Conservation (phyloP, 2,888 invertebrate genomes). For the Rhagonycha lutea region DNA sequence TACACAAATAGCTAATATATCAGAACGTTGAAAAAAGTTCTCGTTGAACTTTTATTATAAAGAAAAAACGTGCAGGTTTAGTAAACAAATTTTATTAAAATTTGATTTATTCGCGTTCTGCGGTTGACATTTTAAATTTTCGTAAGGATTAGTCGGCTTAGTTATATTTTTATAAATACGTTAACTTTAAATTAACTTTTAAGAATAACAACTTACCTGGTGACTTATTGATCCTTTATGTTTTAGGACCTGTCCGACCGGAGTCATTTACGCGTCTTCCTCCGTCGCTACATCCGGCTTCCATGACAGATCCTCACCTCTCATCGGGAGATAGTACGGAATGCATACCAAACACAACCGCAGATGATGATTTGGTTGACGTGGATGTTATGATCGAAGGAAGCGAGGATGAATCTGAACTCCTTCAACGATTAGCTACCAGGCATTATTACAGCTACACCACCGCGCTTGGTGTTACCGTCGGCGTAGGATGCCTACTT, state of each 20-base stretch:
- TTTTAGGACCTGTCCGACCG: conserved; percentile 55
- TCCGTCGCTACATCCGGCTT: conserved; percentile 52
- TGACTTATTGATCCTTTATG: background rate
- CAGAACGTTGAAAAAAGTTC: background rate
- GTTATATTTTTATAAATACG: background rate
- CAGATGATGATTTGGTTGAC: conserved; percentile 41
- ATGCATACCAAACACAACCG: conserved; percentile 48
- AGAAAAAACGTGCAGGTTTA: background rate
- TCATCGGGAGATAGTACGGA: conserved; percentile 44
- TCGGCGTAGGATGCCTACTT: conserved; percentile 74
- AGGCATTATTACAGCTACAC: conserved; percentile 71
- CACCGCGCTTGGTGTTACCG: conserved; percentile 76
- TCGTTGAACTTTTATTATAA: background rate
- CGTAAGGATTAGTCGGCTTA: background rate
- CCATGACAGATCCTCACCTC: conserved; percentile 48
- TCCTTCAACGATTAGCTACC: conserved; percentile 59
- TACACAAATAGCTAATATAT: background rate
- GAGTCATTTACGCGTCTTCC: conserved; percentile 58
- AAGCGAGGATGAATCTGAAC: conserved; percentile 58
- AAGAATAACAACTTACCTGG: background rate
- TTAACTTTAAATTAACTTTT: background rate
- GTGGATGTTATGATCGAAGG: conserved; percentile 44
- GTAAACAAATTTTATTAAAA: background rate
- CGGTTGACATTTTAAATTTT: background rate
- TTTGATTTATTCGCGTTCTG: background rate